Percentiles rank a stretch among this genome's conserved stretches.
phyloP scores from a whole-genome alignment of 2,888 invertebrate species.

The Entomobrya proxima region DNA sequence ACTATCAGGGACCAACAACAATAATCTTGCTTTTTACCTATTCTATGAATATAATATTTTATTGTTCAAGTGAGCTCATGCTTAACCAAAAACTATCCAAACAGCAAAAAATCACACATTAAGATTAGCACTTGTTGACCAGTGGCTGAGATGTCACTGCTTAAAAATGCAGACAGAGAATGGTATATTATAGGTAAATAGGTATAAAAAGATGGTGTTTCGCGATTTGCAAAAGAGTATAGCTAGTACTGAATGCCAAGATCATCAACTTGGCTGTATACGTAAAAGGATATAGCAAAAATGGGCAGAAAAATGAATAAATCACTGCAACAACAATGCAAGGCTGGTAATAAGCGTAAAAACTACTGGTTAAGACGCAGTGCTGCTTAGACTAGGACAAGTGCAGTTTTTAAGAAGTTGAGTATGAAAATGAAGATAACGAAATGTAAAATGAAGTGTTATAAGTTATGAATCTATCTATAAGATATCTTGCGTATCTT shows the following conservation, averaged over 20 bases:
- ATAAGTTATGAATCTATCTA: no score
- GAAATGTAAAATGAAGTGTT: no score
- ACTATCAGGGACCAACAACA: neutral
- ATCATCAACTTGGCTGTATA: neutral
- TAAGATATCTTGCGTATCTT: no score
- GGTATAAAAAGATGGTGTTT: no score
- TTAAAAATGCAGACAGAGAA: no score
- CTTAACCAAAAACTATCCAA: neutral
- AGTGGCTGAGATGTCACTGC: no score
- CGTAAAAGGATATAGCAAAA: neutral
- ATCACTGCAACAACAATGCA: neutral
- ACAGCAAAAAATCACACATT: neutral
- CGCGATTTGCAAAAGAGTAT: neutral
- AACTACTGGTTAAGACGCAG: no score
- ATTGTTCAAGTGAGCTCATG: constrained; percentile 26
- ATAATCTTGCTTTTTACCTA: neutral
- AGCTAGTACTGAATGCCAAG: neutral
- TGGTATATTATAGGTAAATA: no score
- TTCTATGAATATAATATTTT: neutral
- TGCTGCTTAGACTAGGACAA: no score
- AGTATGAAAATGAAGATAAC: no score
- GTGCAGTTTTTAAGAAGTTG: no score
- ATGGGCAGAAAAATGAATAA: neutral
- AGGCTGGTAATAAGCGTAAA: neutral
- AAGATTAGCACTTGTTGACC: no score